Conservation (phyloP, 2,888 invertebrate species). For the Drosophila pegasa region DNA sequence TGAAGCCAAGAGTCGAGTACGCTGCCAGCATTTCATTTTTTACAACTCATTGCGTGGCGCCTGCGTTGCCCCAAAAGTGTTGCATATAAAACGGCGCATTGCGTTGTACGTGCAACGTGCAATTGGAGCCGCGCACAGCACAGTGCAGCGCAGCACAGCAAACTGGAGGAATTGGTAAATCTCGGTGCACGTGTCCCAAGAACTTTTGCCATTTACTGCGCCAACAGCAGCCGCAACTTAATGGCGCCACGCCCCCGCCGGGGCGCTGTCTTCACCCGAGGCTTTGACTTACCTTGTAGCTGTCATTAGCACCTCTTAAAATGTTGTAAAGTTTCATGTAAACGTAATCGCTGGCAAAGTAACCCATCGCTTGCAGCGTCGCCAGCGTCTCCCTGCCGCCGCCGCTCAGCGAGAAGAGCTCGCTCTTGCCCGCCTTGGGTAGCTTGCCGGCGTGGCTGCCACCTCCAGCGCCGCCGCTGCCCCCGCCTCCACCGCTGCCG, state of each 20-base stretch:
- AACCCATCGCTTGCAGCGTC: slow-evolving; percentile 85
- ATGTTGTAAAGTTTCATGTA: slow-evolving; percentile 94
- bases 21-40: slow-evolving; percentile 58
- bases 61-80: slow-evolving; percentile 58
- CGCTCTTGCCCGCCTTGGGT: slow-evolving; percentile 77
- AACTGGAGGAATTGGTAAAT: slow-evolving; percentile 52
- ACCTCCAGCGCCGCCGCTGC: slow-evolving; percentile 2
- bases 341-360: slow-evolving; percentile 90
- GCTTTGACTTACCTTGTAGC: slow-evolving; percentile 90
- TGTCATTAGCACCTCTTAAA: slow-evolving; percentile 92
- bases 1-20: slow-evolving; percentile 42
- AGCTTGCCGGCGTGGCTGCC: slow-evolving; percentile 35
- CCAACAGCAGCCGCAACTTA: slow-evolving; percentile 56
- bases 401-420: slow-evolving; percentile 77
- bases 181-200: slow-evolving; percentile 71
- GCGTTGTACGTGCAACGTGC: slow-evolving; percentile 70
- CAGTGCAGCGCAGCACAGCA: slow-evolving; percentile 11
- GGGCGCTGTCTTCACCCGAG: slow-evolving; percentile 44
- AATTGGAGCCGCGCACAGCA: slow-evolving; percentile 17
- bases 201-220: slow-evolving; percentile 74
- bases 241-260: slow-evolving; percentile 40
- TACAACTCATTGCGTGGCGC: slow-evolving; percentile 69
- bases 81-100: slow-evolving; percentile 74
- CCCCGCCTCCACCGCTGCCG: background rate
- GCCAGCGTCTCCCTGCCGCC: slow-evolving; percentile 69